phyloP scores from a whole-genome alignment of 2,797 vertebrate species.

The Tympanoctomys barrerae region DNA sequence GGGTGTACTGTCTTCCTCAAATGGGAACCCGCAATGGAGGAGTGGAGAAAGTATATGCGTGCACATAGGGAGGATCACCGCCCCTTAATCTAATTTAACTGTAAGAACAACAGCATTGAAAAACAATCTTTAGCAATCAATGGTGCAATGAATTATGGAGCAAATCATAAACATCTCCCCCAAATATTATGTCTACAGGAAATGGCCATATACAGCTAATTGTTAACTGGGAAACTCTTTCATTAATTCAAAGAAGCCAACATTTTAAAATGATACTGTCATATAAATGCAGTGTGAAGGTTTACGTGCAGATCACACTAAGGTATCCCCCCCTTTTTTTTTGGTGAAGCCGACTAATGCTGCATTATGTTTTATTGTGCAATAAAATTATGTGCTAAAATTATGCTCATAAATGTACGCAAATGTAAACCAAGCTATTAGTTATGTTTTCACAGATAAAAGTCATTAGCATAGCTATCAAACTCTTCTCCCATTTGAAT shows the following conservation, averaged over 20 bases:
- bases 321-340: constrained; percentile 88
- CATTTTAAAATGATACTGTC: constrained; percentile 86
- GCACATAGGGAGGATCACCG: constrained; percentile 72
- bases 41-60: constrained; percentile 66
- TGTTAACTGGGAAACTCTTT: constrained; percentile 83
- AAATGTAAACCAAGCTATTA: constrained; percentile 93
- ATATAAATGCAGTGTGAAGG: constrained; percentile 87
- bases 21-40: constrained; percentile 42
- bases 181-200: constrained; percentile 85
- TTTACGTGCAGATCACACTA: constrained; percentile 90
- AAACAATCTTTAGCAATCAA: constrained; percentile 84
- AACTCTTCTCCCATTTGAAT: constrained; percentile 91
- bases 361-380: constrained; percentile 92
- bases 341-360: constrained; percentile 89
- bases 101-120: constrained; percentile 79
- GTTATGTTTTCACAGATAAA: constrained; percentile 93
- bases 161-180: constrained; percentile 79
- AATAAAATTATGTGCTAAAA: constrained; percentile 93
- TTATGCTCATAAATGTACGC: constrained; percentile 92
- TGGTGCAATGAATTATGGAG: constrained; percentile 82
- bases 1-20: constrained; percentile 40
- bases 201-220: constrained; percentile 84
- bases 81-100: constrained; percentile 84
- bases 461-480: constrained; percentile 94
- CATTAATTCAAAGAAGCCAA: constrained; percentile 86